A percentile compares a stretch with the other conserved stretches of the same genome.
phyloP scores from a whole-genome alignment of 2,888 invertebrate genomes.

The Xestia c-nigrum region DNA sequence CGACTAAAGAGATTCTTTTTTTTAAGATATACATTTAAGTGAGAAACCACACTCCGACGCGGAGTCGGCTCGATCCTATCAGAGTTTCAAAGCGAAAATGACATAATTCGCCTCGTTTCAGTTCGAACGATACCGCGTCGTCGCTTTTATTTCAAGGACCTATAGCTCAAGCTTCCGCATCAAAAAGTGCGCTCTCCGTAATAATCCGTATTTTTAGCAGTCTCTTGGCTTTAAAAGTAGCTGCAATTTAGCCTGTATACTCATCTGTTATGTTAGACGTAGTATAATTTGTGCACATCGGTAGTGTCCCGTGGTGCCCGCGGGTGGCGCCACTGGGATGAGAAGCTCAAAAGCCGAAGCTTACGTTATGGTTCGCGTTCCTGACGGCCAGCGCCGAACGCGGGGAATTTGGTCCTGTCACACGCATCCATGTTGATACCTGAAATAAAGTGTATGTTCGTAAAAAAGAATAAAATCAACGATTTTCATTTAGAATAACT shows the following conservation, averaged over 20 bases:
- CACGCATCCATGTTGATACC: conserved; percentile 90
- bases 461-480: background rate
- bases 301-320: conserved; percentile 19
- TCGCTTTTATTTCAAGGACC: background rate
- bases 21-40: background rate
- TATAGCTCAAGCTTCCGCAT: background rate
- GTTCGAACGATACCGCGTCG: background rate
- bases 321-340: conserved; percentile 38
- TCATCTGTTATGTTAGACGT: conserved; percentile 7
- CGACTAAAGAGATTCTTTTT: background rate
- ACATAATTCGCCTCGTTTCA: background rate
- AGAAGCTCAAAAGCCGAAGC: conserved; percentile 83
- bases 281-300: conserved; percentile 30
- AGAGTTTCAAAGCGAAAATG: background rate
- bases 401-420: conserved; percentile 91
- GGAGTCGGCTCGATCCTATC: background rate
- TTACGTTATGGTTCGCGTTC: conserved; percentile 83
- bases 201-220: no score
- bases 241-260: conserved; percentile 18
- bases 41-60: background rate
- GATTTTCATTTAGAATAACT: no score
- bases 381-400: conserved; percentile 81
- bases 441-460: conserved; percentile 62
- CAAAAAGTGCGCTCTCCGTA: background rate
- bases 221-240: conserved; percentile 7